Evolutionary conservation across 2,797 vertebrate species (phyloP), one percentile per base, ranked within the genome.

Genomic region (Parauchenoglanis punctatus): DNA sequence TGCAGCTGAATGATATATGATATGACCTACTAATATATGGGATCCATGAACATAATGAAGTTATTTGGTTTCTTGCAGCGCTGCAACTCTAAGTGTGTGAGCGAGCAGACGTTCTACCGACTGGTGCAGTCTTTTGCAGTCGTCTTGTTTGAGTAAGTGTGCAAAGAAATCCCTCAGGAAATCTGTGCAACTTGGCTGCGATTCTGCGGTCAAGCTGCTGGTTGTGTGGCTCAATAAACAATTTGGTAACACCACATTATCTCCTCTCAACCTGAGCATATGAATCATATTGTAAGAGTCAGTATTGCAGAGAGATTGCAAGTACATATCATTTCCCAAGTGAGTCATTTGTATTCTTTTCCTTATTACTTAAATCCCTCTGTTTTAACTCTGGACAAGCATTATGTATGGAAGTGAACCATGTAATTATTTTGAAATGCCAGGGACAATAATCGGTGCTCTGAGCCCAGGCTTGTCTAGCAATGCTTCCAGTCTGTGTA

Each of bases 101-200:
- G 97, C 0, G 99, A 99, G 89, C 95, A 97, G 49, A 98, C 98
- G 52, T 99, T 99, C 96, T 99, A 99, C 94, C 96, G 99, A 88
- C 97, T 99, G 93, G 98, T 99, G 89, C 99, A 99, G 95, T 99
- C 98, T 0, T 99, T 99, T 0, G 98, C 99, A 0, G 97, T 99
- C 0, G 98, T 98, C 28, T 95, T 99, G 7, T 99, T 99, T 2
- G 99, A 99, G 98, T 99, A 92, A 97, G 98, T 90, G 6, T 75
- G 20, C 17, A 68, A 67, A 52, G 54, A 75, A 54, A 68, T 6
- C 1, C 2, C 59, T 25, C 1, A n/a, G 20, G 44, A 35, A 70
- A 61, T 52, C 54, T 65, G 68, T 61, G 23, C 23, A n/a, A n/a
- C 59, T 18, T 65, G 35, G 58, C 59, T 49, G 40, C n/a, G 59